phyloP scores from a whole-genome alignment of 92 coral and sea anemone genomes.

The Paragorgia papillata region DNA sequence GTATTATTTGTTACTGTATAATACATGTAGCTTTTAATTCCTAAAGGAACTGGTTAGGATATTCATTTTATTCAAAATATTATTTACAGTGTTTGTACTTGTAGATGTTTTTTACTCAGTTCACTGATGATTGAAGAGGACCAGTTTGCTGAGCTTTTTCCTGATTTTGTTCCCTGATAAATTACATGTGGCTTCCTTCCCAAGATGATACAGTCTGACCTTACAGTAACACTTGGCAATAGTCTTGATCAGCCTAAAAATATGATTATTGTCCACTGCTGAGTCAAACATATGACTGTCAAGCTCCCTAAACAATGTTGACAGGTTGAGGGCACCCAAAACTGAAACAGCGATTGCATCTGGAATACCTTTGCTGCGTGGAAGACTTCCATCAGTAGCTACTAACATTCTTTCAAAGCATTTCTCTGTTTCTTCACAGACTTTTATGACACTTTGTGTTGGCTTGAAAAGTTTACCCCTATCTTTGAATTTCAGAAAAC shows the following conservation, averaged over 20 bases:
- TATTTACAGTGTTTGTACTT: too few relatives aligned
- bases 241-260: neutral
- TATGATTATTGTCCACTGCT: conserved; percentile 1
- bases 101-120: too few relatives aligned
- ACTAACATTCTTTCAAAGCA: conserved; percentile 6
- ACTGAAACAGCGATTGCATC: conserved; percentile 16
- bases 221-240: conserved; percentile 6
- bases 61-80: too few relatives aligned
- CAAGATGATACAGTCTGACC: neutral
- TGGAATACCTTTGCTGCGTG: conserved; percentile 1
- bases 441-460: conserved; percentile 7
- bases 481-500: conserved; percentile 9
- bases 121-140: neutral
- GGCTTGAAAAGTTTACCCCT: conserved; percentile 18
- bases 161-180: too few relatives aligned
- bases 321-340: neutral
- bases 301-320: neutral
- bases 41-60: too few relatives aligned
- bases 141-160: neutral
- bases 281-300: conserved; percentile 3
- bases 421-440: conserved; percentile 30
- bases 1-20: too few relatives aligned
- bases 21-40: too few relatives aligned
- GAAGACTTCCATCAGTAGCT: neutral
- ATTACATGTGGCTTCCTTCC: neutral